Conservation (phyloP, 2,113 vertebrate genomes). For the Hippocampus zosterae region DNA sequence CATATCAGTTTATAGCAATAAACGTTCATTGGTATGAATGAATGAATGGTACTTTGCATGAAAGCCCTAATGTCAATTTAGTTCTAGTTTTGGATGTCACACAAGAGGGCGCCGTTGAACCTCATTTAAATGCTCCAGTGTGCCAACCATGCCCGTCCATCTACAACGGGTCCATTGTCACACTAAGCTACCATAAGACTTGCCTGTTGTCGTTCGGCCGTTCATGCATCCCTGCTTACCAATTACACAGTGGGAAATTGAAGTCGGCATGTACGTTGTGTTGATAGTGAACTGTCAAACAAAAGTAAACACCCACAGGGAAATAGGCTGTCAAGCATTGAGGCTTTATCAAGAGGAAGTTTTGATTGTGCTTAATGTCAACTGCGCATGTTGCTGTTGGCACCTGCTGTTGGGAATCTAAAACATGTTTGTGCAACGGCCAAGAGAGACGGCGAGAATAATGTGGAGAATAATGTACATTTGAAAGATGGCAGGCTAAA, state of each 20-base stretch:
- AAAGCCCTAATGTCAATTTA: background rate
- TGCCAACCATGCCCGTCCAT: background rate
- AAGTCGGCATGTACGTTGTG: constrained; percentile 12
- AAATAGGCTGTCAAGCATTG: constrained; percentile 20
- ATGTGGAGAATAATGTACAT: background rate
- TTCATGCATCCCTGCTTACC: constrained; percentile 8
- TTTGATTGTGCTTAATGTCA: constrained; percentile 46
- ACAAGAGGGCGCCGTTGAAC: constrained; percentile 53
- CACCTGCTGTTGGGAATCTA: constrained; percentile 11
- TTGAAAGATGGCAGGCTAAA: background rate
- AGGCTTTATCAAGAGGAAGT: constrained; percentile 40
- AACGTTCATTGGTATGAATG: background rate
- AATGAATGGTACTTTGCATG: no score
- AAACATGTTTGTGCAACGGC: constrained; percentile 6
- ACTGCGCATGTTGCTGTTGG: constrained; percentile 50
- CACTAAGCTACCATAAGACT: background rate
- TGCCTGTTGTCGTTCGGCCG: background rate
- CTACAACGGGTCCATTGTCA: background rate
- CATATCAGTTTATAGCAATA: no score
- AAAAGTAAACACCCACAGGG: constrained; percentile 47
- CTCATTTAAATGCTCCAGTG: background rate
- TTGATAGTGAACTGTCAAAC: constrained; percentile 52
- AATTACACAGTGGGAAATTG: constrained; percentile 27
- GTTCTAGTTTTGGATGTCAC: constrained; percentile 1
- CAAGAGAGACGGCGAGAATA: background rate